Evolutionary conservation across 2,797 vertebrate species (phyloP).

Genomic region (Gambelia wislizenii): DNA sequence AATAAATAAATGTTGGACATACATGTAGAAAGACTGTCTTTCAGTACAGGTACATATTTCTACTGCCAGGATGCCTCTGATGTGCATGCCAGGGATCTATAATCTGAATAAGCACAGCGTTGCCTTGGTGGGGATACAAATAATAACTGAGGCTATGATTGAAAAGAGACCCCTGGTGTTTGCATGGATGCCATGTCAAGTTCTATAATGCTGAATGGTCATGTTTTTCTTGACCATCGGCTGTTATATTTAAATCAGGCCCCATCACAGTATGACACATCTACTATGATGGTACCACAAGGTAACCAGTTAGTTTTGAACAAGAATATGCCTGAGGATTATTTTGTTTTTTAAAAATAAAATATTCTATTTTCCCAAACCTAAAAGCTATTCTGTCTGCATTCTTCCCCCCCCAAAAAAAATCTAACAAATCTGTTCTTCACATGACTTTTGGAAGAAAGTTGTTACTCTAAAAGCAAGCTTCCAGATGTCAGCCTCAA

Average conservation of each 20-base stretch:
- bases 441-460: neutral
- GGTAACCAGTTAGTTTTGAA: neutral
- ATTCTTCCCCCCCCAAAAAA: neutral
- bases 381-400: neutral
- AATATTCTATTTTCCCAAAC: neutral
- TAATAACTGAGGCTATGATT: neutral
- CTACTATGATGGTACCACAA: neutral
- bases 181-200: neutral
- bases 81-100: neutral
- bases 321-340: neutral
- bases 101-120: neutral
- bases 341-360: neutral
- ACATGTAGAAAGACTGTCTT: neutral
- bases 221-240: neutral
- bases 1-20: too few species aligned
- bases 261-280: neutral
- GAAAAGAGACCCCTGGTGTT: neutral
- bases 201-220: neutral
- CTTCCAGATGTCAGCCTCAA: neutral
- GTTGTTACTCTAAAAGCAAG: neutral
- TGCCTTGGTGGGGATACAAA: neutral
- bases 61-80: neutral
- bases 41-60: neutral
- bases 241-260: neutral
- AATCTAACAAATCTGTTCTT: neutral